Evolutionary conservation across 1,140 invertebrate species (phyloP).

Genomic region (Drosophila rufa): DNA sequence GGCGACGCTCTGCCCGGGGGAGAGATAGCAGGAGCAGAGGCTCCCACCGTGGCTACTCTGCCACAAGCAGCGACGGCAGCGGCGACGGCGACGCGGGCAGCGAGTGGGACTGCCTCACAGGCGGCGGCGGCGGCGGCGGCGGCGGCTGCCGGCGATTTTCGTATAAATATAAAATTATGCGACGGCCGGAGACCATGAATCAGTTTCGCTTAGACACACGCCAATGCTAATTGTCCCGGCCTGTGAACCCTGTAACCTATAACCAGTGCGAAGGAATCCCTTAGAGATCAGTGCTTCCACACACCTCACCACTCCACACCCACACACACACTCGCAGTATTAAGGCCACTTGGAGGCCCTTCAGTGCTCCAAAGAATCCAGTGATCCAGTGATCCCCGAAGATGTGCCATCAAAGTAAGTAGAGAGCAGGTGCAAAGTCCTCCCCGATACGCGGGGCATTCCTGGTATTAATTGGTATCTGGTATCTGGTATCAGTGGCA

Average conservation of each 20-base stretch:
- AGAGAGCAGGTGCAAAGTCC: constrained; percentile 18
- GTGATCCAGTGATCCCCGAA: constrained; percentile 15
- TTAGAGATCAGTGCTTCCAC: neutral
- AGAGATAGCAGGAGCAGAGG: constrained; percentile 22
- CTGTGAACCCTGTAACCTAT: constrained; percentile 6
- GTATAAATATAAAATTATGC: constrained; percentile 83
- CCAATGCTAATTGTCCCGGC: constrained; percentile 73
- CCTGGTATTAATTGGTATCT: neutral
- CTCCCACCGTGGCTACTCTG: constrained; percentile 3
- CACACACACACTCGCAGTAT: too few species aligned
- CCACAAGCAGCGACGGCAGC: constrained; percentile 4
- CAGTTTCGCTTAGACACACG: constrained; percentile 78
- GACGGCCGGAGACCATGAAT: constrained; percentile 68
- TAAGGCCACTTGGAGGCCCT: neutral
- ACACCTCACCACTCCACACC: neutral
- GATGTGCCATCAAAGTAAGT: constrained; percentile 69
- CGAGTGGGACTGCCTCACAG: constrained; percentile 48
- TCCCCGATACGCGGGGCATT: too few species aligned
- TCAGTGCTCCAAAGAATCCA: neutral
- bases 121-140: constrained; percentile 4
- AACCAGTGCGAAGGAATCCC: constrained; percentile 7
- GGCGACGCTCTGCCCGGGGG: constrained; percentile 6
- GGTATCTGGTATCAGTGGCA: neutral
- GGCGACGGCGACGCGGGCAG: constrained; percentile 15
- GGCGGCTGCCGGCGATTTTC: constrained; percentile 53